A percentile compares a stretch with the other conserved stretches of the same genome.
phyloP scores from a whole-genome alignment of 2,113 vertebrate species.

The Alouatta palliata region DNA sequence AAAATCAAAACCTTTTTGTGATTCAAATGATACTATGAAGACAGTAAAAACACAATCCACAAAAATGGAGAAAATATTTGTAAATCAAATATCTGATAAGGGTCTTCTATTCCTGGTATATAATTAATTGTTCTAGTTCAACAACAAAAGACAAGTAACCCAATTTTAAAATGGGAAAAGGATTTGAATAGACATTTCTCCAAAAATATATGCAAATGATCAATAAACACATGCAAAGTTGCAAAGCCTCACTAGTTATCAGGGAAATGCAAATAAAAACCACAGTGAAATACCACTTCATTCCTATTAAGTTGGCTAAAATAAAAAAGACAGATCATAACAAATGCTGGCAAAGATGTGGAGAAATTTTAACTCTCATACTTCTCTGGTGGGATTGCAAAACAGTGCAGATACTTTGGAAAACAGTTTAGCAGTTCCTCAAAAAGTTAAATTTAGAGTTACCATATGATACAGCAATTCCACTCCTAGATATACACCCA shows the following conservation, averaged over 20 bases:
- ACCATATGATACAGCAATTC: not conserved
- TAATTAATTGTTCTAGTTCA: not conserved
- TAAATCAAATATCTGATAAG: not conserved
- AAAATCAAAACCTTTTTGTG: not conserved
- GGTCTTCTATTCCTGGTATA: not conserved
- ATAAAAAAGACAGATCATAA: not conserved
- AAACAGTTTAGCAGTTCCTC: not conserved
- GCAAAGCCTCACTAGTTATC: not conserved
- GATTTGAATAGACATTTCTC: slow-evolving; percentile 14
- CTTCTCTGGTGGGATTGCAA: not conserved
- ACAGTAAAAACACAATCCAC: not conserved
- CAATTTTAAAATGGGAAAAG: not conserved
- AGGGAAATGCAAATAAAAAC: slow-evolving; percentile 4
- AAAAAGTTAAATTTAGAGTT: slow-evolving; percentile 40
- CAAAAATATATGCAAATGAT: not conserved
- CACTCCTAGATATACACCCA: not conserved
- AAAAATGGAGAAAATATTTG: slow-evolving; percentile 42
- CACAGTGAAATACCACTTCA: not conserved
- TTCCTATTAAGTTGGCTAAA: not conserved
- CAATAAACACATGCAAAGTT: not conserved
- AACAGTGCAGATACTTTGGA: not conserved
- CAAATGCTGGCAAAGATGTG: not conserved
- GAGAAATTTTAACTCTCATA: not conserved
- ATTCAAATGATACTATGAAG: not conserved
- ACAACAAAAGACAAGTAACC: not conserved